Base-by-base conservation (phyloP, 2,888 invertebrate species). In the Thera britannica region DNA sequence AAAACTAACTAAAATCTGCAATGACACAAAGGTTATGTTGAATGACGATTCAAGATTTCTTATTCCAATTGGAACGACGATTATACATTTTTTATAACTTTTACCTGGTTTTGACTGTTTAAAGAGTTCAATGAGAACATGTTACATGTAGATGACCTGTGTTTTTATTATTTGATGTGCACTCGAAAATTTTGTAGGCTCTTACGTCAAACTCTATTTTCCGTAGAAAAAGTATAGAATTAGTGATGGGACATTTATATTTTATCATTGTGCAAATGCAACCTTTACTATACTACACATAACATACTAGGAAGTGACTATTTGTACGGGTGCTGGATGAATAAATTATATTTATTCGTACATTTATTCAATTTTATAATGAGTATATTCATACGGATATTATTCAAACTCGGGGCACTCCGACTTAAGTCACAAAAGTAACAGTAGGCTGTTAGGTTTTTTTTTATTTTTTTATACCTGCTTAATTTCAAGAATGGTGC, bases 151-250 rank as follows among this genome's bases (percentile, higher is more conserved):
- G 85, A 84, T 88, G 83, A 84, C 79, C 83, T 84, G 79, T 89
- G 82, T 87, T 80, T 86, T 87, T 88, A 83, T 85, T 85, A 83
- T 78, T 83, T 83, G 86, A 83, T 90, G 90, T 90, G 90, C 90
- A 93, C 93, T 92, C 89, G 90, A 92, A 92, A 93, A 93, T 93
- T 93, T 93, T 92, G 93, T 92, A 90, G 89, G 90, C 88, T 88
- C 86, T 90, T 89, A 90, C 87, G 93, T 93, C 92, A 93, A 90
- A 88, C 81, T 82, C 23, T 81, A 81, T 80, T 83, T 85, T 88
- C 84, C 80, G 75, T 77, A 46, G 56, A 67, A 68, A 70, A 68
- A 58, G 67, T 11, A 52, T 52, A 8, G 12, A 6, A 38, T 48
- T 66, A 67, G 66, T 58, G 64, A 55, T 65, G 44, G 6, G 5